Evolutionary conservation across 2,113 vertebrate genomes (phyloP).

Genomic region (Nothobranchius kuhntae): DNA sequence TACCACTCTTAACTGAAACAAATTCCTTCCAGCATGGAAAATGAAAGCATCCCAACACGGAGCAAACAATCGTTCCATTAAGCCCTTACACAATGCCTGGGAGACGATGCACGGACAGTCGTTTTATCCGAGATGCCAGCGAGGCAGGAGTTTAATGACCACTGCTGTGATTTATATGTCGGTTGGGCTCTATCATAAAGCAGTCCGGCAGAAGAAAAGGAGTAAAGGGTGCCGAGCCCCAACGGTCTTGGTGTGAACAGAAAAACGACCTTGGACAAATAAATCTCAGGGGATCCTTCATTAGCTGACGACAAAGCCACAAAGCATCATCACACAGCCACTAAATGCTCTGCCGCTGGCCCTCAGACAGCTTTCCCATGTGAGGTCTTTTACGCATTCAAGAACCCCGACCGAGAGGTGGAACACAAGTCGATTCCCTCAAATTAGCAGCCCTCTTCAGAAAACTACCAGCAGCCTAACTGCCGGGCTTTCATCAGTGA

Average conservation of each 20-base stretch:
- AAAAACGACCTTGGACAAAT: conserved; percentile 58
- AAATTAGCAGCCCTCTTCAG: conserved; percentile 25
- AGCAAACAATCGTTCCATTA: conserved; percentile 8
- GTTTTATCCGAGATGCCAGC: conserved; percentile 10
- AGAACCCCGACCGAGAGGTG: conserved; percentile 9
- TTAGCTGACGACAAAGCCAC: conserved; percentile 54
- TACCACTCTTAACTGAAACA: not conserved
- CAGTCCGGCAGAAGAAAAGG: conserved; percentile 28
- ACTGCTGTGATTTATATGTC: conserved; percentile 49
- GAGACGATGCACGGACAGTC: conserved; percentile 13
- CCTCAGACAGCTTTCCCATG: not conserved
- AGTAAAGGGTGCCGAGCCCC: conserved; percentile 21
- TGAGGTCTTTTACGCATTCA: conserved; percentile 22
- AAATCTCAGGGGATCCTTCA: conserved; percentile 58
- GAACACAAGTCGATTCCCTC: conserved; percentile 28
- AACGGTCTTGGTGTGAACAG: conserved; percentile 46
- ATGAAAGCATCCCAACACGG: not conserved
- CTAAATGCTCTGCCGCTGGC: conserved; percentile 42
- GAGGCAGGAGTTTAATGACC: conserved; percentile 26
- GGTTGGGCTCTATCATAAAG: conserved; percentile 57
- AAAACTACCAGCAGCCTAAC: conserved; percentile 16
- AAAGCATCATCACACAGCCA: conserved; percentile 39
- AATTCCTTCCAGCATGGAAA: conserved; percentile 5
- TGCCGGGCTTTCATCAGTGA: conserved; percentile 53
- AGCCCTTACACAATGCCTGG: not conserved